Base-by-base conservation (phyloP, 2,888 invertebrate genomes). In the Anagyrus pseudococci region DNA sequence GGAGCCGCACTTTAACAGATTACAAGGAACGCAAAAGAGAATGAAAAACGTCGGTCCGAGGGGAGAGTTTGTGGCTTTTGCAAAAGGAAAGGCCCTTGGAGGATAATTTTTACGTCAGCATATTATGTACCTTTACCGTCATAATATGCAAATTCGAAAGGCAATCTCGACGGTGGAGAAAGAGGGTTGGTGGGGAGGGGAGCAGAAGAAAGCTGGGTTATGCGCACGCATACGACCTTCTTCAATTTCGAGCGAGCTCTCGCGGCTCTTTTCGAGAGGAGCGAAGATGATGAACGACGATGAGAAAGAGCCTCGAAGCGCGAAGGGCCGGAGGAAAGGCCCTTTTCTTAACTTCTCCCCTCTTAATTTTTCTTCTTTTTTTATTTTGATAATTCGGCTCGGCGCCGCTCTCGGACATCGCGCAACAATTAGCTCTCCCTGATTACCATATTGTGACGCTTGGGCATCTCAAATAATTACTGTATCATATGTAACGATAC, bases 401-500 rank as follows among this genome's bases (percentile, higher is more conserved):
- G 54, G 40, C 54, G 33, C 40, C 41, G 54, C 23, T 29, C 40
- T n/a, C 47, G 10, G 15, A 59, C 61, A 58, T n/a, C 50, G 67
- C 61, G 61, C 67, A 68, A 71, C 70, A 71, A 70, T 71, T 71
- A 69, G 53, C 55, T 37, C 52, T 47, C 23, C 3, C 25, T 62
- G 67, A 70, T 71, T 71, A 70, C 67, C 71, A 70, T 70, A 70
- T 66, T 62, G 67, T 66, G 69, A 70, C 71, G 68, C 68, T 66
- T 59, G 68, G 64, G 67, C 57, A 64, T 44, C 64, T 62, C 58
- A 61, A 67, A 69, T 68, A 69, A 71, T 72, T 72, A 70, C 68
- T 67, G 68, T 67, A 69, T 71, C 71, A 70, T 58, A 69, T 23
- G 15, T 41, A 40, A 25, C 37, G 61, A 22, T 4, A 41, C 57